Evolutionary conservation across 1,140 invertebrate species (phyloP), one percentile per base, ranked within the genome.

Genomic region (Tetraneura akinire): DNA sequence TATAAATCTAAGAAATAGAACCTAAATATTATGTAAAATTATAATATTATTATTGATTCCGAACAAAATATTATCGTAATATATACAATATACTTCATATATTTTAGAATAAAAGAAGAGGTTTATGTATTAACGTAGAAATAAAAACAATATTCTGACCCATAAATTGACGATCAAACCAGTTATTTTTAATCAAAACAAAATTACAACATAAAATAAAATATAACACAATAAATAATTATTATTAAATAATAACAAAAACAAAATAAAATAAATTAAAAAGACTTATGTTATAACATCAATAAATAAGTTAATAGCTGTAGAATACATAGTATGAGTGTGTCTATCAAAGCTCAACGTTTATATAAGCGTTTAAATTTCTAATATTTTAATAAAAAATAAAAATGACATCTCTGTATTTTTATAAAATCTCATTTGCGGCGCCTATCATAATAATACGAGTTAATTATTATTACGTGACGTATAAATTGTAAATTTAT

Each of bases 181-280:
- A 5, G 74, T 60, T 78, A 60, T 62, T 78, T 51, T 76, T 78
- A 78, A 78, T 60, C 60, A 62, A 68, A 71, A 71, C 47, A 71
- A 71, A 29, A 78, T 62, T 55, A 45, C 23, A 60, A 78, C 74
- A 55, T 78, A 78, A 78, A 78, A 78, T 78, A 62, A n/a, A 47
- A 60, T 45, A 78, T 55, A 47, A 37, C 74, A 62, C 29, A 60
- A 60, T 60, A 26, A 76, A 37, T 37, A 37, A 57, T 45, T 26
- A 57, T 45, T 26, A 78, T 78, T 60, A 53, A 78, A 78, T 32
- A 62, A 74, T 57, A 37, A 37, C 3, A 37, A 37, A 37, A 37
- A 37, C 8, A 37, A 37, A 37, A n/a, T n/a, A 4, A 37, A 37
- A 37, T 37, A 37, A 37, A 37, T 37, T 4, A 37, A 55, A 74